Evolutionary conservation across 2,797 vertebrate species (phyloP).

Genomic region (Syngnathus rostellatus): DNA sequence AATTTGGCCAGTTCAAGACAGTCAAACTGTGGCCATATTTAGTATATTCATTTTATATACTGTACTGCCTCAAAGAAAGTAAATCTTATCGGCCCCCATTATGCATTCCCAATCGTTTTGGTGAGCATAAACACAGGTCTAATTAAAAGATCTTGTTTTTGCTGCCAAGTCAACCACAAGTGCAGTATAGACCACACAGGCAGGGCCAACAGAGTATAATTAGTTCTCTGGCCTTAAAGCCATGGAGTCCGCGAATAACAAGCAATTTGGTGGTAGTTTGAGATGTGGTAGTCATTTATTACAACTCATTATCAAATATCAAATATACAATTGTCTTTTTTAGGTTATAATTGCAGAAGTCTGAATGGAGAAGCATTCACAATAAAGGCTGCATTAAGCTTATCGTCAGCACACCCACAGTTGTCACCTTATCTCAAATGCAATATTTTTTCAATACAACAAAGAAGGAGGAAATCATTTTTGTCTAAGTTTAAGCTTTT

Average conservation of each 20-base stretch:
- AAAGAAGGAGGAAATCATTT: slow-evolving; percentile 45
- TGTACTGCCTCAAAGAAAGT: slow-evolving; percentile 12
- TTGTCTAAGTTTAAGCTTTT: slow-evolving; percentile 38
- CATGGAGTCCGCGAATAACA: slow-evolving; percentile 21
- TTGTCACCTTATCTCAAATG: slow-evolving; percentile 19
- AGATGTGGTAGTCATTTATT: slow-evolving; percentile 24
- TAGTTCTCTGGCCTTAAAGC: slow-evolving; percentile 35
- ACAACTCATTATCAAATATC: slow-evolving; percentile 1
- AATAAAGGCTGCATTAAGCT: slow-evolving; percentile 1
- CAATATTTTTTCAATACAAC: slow-evolving; percentile 36
- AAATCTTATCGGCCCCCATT: slow-evolving; percentile 34
- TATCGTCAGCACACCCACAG: slow-evolving; percentile 21
- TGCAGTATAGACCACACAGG: slow-evolving; percentile 59
- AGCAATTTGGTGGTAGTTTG: slow-evolving; percentile 23
- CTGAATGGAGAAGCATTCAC: background rate
- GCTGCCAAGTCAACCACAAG: slow-evolving; percentile 58
- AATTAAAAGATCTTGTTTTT: slow-evolving; percentile 62
- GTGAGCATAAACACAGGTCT: slow-evolving; percentile 50
- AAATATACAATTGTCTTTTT: background rate
- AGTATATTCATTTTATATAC: slow-evolving; percentile 39
- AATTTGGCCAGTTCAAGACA: slow-evolving; percentile 19
- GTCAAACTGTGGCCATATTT: slow-evolving; percentile 45
- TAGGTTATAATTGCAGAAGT: background rate
- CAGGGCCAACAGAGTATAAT: slow-evolving; percentile 43
- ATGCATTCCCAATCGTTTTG: slow-evolving; percentile 47